Conservation (phyloP, 2,113 vertebrate genomes). For the Odontesthes bonariensis region DNA sequence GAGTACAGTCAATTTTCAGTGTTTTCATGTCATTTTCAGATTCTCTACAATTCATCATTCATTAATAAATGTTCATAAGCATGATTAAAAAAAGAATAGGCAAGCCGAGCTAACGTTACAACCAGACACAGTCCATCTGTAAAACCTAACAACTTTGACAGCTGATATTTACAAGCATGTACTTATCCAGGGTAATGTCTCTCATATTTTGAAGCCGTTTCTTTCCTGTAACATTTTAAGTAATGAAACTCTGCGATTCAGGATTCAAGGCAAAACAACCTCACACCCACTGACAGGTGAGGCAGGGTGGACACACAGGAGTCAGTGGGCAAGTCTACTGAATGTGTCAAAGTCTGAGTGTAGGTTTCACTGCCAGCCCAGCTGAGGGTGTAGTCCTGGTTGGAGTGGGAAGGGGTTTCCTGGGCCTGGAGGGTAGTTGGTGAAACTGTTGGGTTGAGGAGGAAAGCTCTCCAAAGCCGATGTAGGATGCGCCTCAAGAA, state of each 20-base stretch:
- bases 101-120: constrained; percentile 53
- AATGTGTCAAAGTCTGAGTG: constrained; percentile 10
- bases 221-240: constrained; percentile 16
- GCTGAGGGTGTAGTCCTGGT: constrained; percentile 90
- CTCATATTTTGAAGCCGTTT: not conserved
- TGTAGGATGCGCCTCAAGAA: constrained; percentile 88
- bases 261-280: constrained; percentile 17
- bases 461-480: constrained; percentile 91
- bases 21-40: constrained; percentile 40
- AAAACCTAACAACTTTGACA: constrained; percentile 36
- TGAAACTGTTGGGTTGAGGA: constrained; percentile 91
- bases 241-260: not conserved
- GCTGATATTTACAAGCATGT: constrained; percentile 53
- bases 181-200: constrained; percentile 37
- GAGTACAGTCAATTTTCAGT: constrained; percentile 38
- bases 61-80: constrained; percentile 45
- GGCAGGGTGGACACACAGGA: not conserved
- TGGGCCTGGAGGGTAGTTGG: constrained; percentile 89
- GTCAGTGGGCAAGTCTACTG: not conserved
- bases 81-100: constrained; percentile 51
- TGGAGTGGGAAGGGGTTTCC: constrained; percentile 93
- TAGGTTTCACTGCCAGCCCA: constrained; percentile 92
- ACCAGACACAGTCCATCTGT: constrained; percentile 53
- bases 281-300: not conserved
- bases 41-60: constrained; percentile 55